These are phyloP conservation scores for Pungitius pungitius DNA, from an alignment of 2,113 vertebrate species.

Conservation along the genomic window DNA sequence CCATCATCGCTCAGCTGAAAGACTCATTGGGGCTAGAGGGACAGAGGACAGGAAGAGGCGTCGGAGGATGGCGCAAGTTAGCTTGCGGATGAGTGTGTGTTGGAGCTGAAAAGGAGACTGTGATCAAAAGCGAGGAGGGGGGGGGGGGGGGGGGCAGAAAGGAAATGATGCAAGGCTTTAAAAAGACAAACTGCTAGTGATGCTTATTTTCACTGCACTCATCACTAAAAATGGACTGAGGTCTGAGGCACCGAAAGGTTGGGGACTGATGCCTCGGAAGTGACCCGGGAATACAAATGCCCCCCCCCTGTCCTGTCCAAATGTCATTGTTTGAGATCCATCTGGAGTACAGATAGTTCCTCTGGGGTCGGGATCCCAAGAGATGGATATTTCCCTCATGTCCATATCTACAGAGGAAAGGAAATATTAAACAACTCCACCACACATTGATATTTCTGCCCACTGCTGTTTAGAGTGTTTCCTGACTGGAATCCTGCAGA, in stretches of 20 bases:
- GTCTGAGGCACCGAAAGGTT: slow-evolving; percentile 80
- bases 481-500: slow-evolving; percentile 70
- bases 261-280: slow-evolving; percentile 72
- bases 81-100: slow-evolving; percentile 47
- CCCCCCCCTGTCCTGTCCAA: slow-evolving; percentile 63
- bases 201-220: slow-evolving; percentile 86
- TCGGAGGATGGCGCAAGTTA: slow-evolving; percentile 65
- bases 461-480: slow-evolving; percentile 65
- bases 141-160: slow-evolving; percentile 55
- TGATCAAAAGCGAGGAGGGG: slow-evolving; percentile 78
- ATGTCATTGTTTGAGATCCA: slow-evolving; percentile 83
- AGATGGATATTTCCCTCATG: slow-evolving; percentile 73
- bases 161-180: slow-evolving; percentile 86
- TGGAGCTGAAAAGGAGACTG: slow-evolving; percentile 69
- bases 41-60: slow-evolving; percentile 70
- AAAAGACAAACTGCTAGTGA: slow-evolving; percentile 80
- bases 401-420: slow-evolving; percentile 77
- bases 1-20: slow-evolving; percentile 83
- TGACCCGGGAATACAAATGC: slow-evolving; percentile 84
- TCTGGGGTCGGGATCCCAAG: slow-evolving; percentile 74
- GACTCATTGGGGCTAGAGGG: slow-evolving; percentile 85
- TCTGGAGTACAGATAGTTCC: slow-evolving; percentile 77
- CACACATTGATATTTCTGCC: slow-evolving; percentile 67
- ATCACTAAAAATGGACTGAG: slow-evolving; percentile 86
- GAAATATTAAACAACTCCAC: slow-evolving; percentile 72